Base-by-base conservation (phyloP, 1,140 invertebrate species). In the Drosophila sp. region DNA sequence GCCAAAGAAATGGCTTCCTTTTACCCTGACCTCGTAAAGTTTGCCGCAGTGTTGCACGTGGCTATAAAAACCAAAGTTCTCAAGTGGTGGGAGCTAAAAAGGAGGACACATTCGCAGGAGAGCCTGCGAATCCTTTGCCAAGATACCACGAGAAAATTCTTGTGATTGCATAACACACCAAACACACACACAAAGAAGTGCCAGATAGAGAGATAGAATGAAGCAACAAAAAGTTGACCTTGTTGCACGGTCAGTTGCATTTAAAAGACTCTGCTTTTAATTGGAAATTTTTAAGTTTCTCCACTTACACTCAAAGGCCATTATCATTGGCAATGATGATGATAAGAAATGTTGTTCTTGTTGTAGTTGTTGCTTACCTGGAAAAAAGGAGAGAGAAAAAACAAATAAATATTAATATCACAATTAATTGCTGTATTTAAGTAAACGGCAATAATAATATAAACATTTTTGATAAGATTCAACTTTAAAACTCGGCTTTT, bases 21-120 rank as follows among this genome's bases (percentile, higher is more conserved):
- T 84, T 63, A 84, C 80, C 80, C 80, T 84, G 80, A 84, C 80
- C 80, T 84, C 80, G 65, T 80, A 83, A 78, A 79, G 70, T 70
- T 76, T 72, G 80, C 80, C 76, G 76, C 81, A 84, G 76, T 78
- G 72, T 77, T 67, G 73, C 81, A 67, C 70, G 73, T 85, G 72
- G 68, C 69, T 61, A 73, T 76, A 84, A 80, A 84, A 79, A 80
- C 50, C 41, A 40, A 29, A 32, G 63, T 60, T 11, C 8, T 35
- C 54, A 29, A 57, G 38, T 27, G 44, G 4, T 50, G 68, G 29
- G 57, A 64, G 40, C 44, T 4, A 61, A 27, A 40, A 75, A 68
- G 35, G 68, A 35, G 67, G 68, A 63, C 33, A 60, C 33, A 60
- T 76, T 17, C 17, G 74, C 73, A 76, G 74, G 60, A 76, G 68